Evolutionary conservation across 2,888 invertebrate species (phyloP), one percentile per base, ranked within the genome.

Genomic region (Platycheirus albimanus): DNA sequence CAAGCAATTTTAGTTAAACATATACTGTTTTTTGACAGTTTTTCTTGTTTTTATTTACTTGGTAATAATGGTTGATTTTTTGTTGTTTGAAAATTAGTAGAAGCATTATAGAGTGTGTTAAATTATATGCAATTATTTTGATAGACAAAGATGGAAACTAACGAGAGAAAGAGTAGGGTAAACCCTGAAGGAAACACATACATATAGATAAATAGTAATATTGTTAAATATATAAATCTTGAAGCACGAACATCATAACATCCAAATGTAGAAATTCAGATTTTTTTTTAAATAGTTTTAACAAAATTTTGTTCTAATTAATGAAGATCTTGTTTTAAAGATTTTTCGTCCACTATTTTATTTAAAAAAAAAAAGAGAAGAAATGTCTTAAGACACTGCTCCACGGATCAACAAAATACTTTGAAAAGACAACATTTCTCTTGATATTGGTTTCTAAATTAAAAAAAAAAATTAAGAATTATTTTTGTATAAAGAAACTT

Each of bases 171-270:
- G 38, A 52, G 51, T 20, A 45, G 28, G 30, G 38, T 66, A 45
- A 24, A 4, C 28, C 69, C 64, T 81, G 13, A 54, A 54, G 15
- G 38, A 56, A 67, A 83, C 49, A 83, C 63, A 67, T 56, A 17
- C 15, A 56, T 24, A 33, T 10, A 5, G n/a, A n/a, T 20, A 49
- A 49, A 24, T 30, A 54, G 8, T 49, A 74, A 63, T 61, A 24
- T 43, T 64, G 54, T 54, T 51, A 24, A 24, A 24, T 24, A 63
- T 8, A 52, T 17, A 43, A 61, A 36, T 63, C 51, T 76, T 67
- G 33, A 75, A 80, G 85, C 86, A 86, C 88, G 89, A 89, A 89
- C 90, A 89, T 88, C 89, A 89, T 89, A 89, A 89, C 90, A 89
- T 89, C 89, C 88, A 90, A 88, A 89, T 88, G 88, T 88, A 88